Evolutionary conservation across 2,113 vertebrate species (phyloP).

Genomic region (Catagonus wagneri): DNA sequence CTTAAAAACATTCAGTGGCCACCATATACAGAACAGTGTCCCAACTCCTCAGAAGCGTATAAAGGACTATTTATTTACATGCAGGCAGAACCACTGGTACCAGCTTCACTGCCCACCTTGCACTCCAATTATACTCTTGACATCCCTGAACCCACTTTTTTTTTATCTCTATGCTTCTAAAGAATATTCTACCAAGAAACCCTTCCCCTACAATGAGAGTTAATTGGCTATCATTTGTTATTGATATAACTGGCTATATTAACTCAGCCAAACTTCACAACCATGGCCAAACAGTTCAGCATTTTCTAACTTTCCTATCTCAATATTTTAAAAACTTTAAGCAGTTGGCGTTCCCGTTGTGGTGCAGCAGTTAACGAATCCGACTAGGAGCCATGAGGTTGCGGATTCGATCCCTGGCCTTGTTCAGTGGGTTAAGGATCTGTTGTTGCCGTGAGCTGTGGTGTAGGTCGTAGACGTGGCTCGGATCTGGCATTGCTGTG

Average conservation of each 20-base stretch:
- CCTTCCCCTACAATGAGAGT: not conserved
- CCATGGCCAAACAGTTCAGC: not conserved
- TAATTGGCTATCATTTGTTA: not conserved
- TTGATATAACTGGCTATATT: not conserved
- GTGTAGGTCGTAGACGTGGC: too few relatives aligned
- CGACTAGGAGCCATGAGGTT: too few relatives aligned
- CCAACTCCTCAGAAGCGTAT: not conserved
- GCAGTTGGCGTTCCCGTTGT: too few relatives aligned
- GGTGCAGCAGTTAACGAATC: too few relatives aligned
- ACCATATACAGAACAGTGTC: not conserved
- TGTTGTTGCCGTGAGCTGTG: too few relatives aligned
- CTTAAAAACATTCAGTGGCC: not conserved
- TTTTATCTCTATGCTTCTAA: not conserved
- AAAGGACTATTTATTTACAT: not conserved
- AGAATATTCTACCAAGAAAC: not conserved
- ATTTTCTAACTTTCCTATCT: constrained; percentile 21
- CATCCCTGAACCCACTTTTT: not conserved
- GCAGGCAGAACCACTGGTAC: not conserved
- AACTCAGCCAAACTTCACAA: not conserved
- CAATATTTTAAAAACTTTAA: not conserved
- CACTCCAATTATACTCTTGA: not conserved
- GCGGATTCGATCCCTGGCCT: too few relatives aligned
- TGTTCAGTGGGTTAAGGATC: too few relatives aligned
- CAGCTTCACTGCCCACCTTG: not conserved
- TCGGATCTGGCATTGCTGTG: too few relatives aligned